Evolutionary conservation across 2,888 invertebrate species (phyloP).

Genomic region (Drosophila quasianomalipes): DNA sequence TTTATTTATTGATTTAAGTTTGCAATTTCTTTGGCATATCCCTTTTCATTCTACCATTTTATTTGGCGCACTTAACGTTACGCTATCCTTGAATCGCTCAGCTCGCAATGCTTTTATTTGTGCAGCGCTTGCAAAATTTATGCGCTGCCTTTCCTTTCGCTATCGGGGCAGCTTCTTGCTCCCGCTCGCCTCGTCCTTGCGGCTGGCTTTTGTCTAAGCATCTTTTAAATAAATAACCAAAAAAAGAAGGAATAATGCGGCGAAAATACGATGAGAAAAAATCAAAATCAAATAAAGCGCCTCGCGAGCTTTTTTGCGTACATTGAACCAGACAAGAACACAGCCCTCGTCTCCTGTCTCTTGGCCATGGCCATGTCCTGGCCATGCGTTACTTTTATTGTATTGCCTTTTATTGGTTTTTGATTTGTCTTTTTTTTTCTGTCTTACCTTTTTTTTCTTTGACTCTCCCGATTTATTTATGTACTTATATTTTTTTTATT

Average conservation of each 20-base stretch:
- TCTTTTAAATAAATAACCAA: slow-evolving; percentile 77
- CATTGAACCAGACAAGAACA: slow-evolving; percentile 55
- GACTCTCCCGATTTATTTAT: slow-evolving; percentile 16
- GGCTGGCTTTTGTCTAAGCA: slow-evolving; percentile 66
- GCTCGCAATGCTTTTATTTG: slow-evolving; percentile 37
- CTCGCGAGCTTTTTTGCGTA: slow-evolving; percentile 37
- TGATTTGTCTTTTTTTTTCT: slow-evolving; percentile 62
- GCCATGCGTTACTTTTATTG: slow-evolving; percentile 51
- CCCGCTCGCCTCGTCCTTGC: slow-evolving; percentile 7
- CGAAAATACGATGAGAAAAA: slow-evolving; percentile 23
- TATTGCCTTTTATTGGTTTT: slow-evolving; percentile 79
- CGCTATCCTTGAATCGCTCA: slow-evolving; percentile 53
- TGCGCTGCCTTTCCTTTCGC: slow-evolving; percentile 64
- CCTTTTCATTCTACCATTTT: slow-evolving; percentile 45
- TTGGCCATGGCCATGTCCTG: slow-evolving; percentile 7
- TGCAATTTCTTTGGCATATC: slow-evolving; percentile 70
- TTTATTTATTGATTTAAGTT: slow-evolving; percentile 83
- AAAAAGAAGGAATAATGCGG: slow-evolving; percentile 26
- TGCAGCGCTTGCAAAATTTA: slow-evolving; percentile 78
- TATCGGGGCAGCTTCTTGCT: slow-evolving; percentile 37
- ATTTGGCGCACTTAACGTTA: slow-evolving; percentile 64
- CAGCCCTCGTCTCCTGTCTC: slow-evolving; percentile 2
- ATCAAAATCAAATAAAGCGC: slow-evolving; percentile 36
- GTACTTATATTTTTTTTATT: neutral
- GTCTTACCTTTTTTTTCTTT: slow-evolving; percentile 11